A percentile compares a stretch with the other conserved stretches of the same genome.
Evolutionary conservation across 2,888 invertebrate genomes (phyloP).

Genomic region (Carcina quercana): DNA sequence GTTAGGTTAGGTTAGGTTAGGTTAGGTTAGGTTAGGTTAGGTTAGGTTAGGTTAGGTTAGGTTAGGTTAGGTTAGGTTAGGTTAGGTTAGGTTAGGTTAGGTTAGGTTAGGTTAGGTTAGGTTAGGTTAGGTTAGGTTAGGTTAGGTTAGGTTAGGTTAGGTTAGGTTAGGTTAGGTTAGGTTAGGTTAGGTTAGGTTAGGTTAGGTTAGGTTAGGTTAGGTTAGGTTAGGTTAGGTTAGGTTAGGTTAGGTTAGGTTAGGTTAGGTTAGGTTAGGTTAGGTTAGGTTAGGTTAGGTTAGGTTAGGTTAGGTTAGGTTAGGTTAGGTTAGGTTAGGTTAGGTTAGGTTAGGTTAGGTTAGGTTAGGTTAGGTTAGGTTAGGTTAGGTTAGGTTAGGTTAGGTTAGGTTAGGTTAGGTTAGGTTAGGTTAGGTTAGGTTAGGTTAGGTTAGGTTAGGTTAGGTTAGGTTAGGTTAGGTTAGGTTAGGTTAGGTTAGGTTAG

Average conservation of each 20-base stretch:
- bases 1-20: slow-evolving; percentile 7
- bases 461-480: slow-evolving; percentile 2
- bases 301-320: slow-evolving; percentile 7
- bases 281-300: slow-evolving; percentile 7
- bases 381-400: slow-evolving; percentile 6
- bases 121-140: slow-evolving; percentile 8
- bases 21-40: slow-evolving; percentile 6
- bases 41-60: slow-evolving; percentile 9
- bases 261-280: slow-evolving; percentile 10
- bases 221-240: slow-evolving; percentile 9
- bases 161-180: slow-evolving; percentile 10
- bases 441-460: slow-evolving; percentile 4
- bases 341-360: slow-evolving; percentile 10
- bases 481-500: slow-evolving; percentile 1
- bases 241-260: slow-evolving; percentile 10
- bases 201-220: slow-evolving; percentile 7
- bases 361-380: slow-evolving; percentile 9
- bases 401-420: slow-evolving; percentile 8
- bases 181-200: slow-evolving; percentile 8
- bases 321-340: slow-evolving; percentile 10
- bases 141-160: slow-evolving; percentile 10
- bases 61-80: slow-evolving; percentile 7
- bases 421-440: slow-evolving; percentile 10
- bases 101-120: slow-evolving; percentile 7
- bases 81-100: slow-evolving; percentile 9